phyloP scores from a whole-genome alignment of 1,140 invertebrate genomes.

The Belonocnema kinseyi region DNA sequence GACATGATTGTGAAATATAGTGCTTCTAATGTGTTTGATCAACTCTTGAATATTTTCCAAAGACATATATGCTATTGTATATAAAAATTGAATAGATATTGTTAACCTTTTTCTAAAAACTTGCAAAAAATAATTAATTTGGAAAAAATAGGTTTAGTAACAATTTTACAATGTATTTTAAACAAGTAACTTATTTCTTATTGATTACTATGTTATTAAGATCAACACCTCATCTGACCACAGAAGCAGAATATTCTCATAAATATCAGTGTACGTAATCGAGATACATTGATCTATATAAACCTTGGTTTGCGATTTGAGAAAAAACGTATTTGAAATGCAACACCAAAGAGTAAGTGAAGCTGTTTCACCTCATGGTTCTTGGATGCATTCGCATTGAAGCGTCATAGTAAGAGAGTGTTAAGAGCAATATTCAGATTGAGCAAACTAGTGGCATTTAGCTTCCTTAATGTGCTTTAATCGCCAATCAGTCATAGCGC shows the following conservation, averaged over 20 bases:
- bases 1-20: no score
- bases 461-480: conserved; percentile 56
- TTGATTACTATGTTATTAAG: no score
- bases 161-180: no score
- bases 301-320: background rate
- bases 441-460: conserved; percentile 54
- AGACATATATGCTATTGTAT: no score
- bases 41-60: no score
- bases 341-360: conserved; percentile 35
- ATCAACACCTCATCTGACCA: background rate
- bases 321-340: conserved; percentile 36
- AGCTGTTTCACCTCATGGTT: background rate
- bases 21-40: no score
- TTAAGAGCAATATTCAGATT: conserved; percentile 52
- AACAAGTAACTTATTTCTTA: no score
- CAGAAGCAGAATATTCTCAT: background rate
- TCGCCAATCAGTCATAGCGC: conserved; percentile 56
- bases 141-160: no score
- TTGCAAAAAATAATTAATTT: no score
- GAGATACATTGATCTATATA: background rate
- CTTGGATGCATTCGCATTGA: conserved; percentile 1
- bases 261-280: background rate
- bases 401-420: background rate
- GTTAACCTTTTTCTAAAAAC: no score
- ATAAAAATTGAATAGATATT: no score